These are phyloP conservation scores for Falco biarmicus DNA, from an alignment of 2,797 vertebrate species.

Conservation along the genomic window DNA sequence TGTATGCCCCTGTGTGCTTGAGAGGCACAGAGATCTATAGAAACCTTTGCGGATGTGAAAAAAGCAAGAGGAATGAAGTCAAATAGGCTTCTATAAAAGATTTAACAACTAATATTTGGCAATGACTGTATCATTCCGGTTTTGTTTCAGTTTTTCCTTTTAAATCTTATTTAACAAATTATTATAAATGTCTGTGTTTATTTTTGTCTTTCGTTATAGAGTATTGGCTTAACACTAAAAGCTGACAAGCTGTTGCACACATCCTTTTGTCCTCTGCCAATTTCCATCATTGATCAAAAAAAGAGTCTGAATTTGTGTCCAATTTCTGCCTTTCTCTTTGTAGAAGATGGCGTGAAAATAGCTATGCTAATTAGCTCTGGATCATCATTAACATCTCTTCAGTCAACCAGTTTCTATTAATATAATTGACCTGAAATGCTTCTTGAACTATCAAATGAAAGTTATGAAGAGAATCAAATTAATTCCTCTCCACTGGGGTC, in stretches of 20 bases:
- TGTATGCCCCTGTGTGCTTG: neutral
- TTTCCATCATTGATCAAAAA: conserved; percentile 38
- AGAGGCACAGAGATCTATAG: neutral
- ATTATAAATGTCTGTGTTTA: neutral
- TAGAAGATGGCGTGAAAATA: conserved; percentile 48
- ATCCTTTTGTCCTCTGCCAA: conserved; percentile 25
- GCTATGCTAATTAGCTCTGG: conserved; percentile 50
- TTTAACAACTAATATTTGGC: neutral
- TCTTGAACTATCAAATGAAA: conserved; percentile 33
- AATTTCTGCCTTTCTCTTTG: conserved; percentile 27
- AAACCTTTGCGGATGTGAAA: neutral
- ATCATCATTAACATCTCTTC: conserved; percentile 57
- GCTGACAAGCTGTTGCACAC: neutral
- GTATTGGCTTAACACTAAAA: neutral
- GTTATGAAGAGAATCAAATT: conserved; percentile 30
- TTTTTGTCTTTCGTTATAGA: neutral
- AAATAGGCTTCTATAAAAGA: neutral
- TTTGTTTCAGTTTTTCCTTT: conserved; percentile 3
- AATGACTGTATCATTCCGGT: neutral
- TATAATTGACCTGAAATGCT: conserved; percentile 51
- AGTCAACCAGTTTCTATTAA: conserved; percentile 51
- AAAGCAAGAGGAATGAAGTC: neutral
- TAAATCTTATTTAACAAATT: neutral
- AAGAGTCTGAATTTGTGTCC: conserved; percentile 8
- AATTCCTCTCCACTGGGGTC: neutral